These are phyloP conservation scores for Actinostola sp. DNA, from an alignment of 92 coral and sea anemone species.

Conservation along the genomic window DNA sequence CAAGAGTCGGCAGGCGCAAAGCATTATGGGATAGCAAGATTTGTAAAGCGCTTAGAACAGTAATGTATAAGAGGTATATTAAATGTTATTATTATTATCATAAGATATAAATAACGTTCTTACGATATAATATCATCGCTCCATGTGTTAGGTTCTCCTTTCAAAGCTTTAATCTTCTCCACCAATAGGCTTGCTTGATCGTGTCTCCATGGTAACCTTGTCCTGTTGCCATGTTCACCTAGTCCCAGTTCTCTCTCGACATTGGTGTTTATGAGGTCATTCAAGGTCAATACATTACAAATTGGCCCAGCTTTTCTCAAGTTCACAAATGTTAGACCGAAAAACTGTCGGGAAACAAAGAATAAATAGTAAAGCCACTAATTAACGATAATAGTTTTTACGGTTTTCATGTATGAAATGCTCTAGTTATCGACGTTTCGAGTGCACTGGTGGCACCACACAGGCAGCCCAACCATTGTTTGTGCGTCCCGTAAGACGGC, in stretches of 20 bases:
- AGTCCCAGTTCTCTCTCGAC: slow-evolving; percentile 56
- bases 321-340: not conserved
- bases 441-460: too few species aligned
- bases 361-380: too few species aligned
- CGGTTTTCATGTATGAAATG: too few species aligned
- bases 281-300: slow-evolving; percentile 48
- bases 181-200: slow-evolving; percentile 63
- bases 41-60: too few species aligned
- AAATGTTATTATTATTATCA: too few species aligned
- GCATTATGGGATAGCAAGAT: too few species aligned
- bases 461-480: too few species aligned
- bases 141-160: slow-evolving; percentile 57
- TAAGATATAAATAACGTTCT: not conserved
- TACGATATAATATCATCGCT: not conserved
- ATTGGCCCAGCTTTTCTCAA: slow-evolving; percentile 50
- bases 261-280: slow-evolving; percentile 40
- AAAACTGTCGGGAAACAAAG: slow-evolving; percentile 6
- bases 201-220: slow-evolving; percentile 51
- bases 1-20: too few species aligned
- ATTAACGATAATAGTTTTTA: too few species aligned
- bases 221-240: slow-evolving; percentile 22
- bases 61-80: too few species aligned
- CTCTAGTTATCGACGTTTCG: too few species aligned
- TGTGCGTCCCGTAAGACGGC: too few species aligned
- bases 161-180: slow-evolving; percentile 39